phyloP scores from a whole-genome alignment of 2,797 vertebrate genomes.

The Pitangus sulphuratus region DNA sequence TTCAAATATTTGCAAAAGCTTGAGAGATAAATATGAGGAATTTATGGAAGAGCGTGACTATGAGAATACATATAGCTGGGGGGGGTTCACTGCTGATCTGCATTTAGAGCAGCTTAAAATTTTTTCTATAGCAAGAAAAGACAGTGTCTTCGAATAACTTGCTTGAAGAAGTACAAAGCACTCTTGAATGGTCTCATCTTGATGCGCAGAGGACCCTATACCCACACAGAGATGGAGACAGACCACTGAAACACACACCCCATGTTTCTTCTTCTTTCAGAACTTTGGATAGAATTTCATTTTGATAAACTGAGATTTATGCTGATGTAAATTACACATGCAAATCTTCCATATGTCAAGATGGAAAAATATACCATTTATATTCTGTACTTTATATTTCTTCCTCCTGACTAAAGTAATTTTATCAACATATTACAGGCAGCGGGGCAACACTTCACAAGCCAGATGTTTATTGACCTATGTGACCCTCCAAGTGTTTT shows the following conservation, averaged over 20 bases:
- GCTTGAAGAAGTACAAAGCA: background rate
- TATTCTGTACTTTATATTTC: slow-evolving; percentile 22
- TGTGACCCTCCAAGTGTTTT: slow-evolving; percentile 61
- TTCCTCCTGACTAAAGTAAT: slow-evolving; percentile 63
- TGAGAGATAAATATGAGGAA: background rate
- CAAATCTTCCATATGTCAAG: slow-evolving; percentile 43
- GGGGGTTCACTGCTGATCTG: background rate
- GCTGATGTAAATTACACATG: background rate
- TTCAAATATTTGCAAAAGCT: slow-evolving; percentile 43
- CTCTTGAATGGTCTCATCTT: background rate
- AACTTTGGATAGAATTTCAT: background rate
- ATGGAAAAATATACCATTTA: background rate
- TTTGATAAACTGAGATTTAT: slow-evolving; percentile 12
- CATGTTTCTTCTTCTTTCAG: background rate
- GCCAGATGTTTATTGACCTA: slow-evolving; percentile 70
- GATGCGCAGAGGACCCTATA: background rate
- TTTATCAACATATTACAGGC: slow-evolving; percentile 64
- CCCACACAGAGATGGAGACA: background rate
- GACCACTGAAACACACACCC: background rate
- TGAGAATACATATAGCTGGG: background rate
- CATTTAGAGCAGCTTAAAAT: background rate
- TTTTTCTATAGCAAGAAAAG: background rate
- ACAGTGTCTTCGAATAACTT: background rate
- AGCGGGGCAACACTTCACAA: slow-evolving; percentile 55
- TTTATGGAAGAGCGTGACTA: background rate